Conservation (phyloP, 2,888 invertebrate genomes). For the Brassicogethes aeneus region DNA sequence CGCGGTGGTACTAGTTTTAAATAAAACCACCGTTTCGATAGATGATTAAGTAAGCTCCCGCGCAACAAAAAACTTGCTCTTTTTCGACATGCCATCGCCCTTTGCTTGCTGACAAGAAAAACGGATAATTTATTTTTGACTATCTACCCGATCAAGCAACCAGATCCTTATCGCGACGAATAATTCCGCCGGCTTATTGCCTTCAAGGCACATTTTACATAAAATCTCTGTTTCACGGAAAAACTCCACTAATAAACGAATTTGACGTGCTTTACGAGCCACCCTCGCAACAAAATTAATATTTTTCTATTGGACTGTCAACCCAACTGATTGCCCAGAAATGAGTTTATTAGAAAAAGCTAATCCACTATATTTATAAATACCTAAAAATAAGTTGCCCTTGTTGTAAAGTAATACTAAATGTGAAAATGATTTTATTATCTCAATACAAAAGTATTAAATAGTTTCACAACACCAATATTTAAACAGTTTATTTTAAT, state of each 20-base stretch:
- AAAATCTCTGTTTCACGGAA: not conserved
- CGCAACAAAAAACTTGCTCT: constrained; percentile 7
- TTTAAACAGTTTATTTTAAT: too few species aligned
- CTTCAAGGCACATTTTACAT: not conserved
- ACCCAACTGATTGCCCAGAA: too few species aligned
- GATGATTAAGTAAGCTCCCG: constrained; percentile 16
- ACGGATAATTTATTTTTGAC: not conserved
- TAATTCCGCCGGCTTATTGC: not conserved
- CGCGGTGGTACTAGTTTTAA: constrained; percentile 37
- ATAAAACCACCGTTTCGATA: constrained; percentile 21
- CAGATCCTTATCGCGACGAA: not conserved
- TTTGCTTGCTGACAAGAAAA: not conserved
- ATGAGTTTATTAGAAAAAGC: too few species aligned
- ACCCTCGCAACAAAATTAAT: too few species aligned
- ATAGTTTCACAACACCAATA: too few species aligned
- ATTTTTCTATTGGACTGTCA: too few species aligned
- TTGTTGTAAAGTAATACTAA: too few species aligned
- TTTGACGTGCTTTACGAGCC: too few species aligned
- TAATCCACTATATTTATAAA: too few species aligned
- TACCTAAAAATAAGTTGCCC: too few species aligned
- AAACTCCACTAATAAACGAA: not conserved
- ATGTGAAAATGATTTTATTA: too few species aligned
- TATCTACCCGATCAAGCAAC: not conserved
- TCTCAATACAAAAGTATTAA: too few species aligned
- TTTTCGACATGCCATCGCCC: constrained; percentile 1